Base-by-base conservation (phyloP, 2,797 vertebrate species). In the Oreonectes daqikongensis region DNA sequence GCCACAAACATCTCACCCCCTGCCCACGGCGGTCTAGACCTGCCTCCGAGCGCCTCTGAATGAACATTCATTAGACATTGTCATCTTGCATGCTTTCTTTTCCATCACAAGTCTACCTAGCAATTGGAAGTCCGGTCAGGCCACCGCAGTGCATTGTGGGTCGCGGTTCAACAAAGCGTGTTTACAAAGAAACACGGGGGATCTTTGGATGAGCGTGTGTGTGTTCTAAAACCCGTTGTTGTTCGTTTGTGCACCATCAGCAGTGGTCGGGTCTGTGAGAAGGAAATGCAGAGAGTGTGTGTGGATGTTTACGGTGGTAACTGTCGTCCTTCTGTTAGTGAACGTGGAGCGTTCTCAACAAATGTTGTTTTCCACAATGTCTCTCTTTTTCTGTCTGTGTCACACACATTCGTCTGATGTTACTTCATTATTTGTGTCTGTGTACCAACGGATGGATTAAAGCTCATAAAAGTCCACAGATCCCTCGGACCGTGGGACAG, bases 401-500 rank as follows among this genome's bases (percentile, higher is more conserved):
- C 42, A 50, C 24, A 52, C 53, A 38, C 52, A 18, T 28, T 68
- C 5, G 14, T 67, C 52, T 75, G 64, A 60, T 24, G 52, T 30
- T 50, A 55, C 72, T 35, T 55, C 26, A 24, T 50, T 44, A 91
- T 91, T 91, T 91, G 91, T 87, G 78, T n/a, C 69, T 44, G 20
- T 87, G 89, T 85, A 87, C 85, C 53, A 87, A 90, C 84, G 89
- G 90, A 90, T 90, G 94, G 94, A 95, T 95, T 95, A 95, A 83
- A 73, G 90, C 85, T 87, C 91, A 95, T 93, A 95, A 95, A 94
- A 87, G 83, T 81, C 74, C 18, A 85, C 88, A 85, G 88, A 93
- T 91, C 89, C 91, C 91, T 92, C 93, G 94, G 93, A 93, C 92
- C 92, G 93, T 90, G 89, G 89, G 91, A 88, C 90, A 86, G 92